These are phyloP conservation scores for Drosophila tani DNA, from an alignment of 1,140 invertebrate genomes.

Conservation along the genomic window DNA sequence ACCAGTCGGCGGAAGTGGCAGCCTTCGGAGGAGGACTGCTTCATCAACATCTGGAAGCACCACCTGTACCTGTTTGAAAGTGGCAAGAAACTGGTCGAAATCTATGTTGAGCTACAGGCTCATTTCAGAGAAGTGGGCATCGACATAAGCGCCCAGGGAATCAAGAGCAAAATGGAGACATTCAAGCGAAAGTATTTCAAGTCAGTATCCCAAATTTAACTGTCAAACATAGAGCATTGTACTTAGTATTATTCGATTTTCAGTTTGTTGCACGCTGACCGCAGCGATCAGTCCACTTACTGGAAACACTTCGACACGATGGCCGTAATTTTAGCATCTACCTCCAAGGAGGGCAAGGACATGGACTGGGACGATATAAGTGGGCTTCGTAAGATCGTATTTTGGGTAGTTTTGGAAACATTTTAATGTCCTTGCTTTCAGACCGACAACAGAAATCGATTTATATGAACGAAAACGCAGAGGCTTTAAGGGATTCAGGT, in stretches of 20 bases:
- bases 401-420: rapidly evolving
- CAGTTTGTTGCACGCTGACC: slow-evolving; percentile 14
- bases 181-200: slow-evolving; percentile 33
- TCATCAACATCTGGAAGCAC: slow-evolving; percentile 27
- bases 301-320: slow-evolving; percentile 28
- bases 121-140: slow-evolving; percentile 18
- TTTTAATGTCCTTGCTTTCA: background rate
- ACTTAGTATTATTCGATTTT: background rate
- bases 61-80: slow-evolving; percentile 19
- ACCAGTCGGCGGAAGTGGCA: slow-evolving; percentile 21
- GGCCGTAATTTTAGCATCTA: background rate
- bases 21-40: slow-evolving; percentile 24
- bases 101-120: slow-evolving; percentile 5
- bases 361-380: slow-evolving; percentile 15
- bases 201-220: slow-evolving; percentile 4
- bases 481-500: background rate
- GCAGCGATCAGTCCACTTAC: background rate
- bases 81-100: slow-evolving; percentile 18
- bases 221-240: background rate
- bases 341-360: slow-evolving; percentile 4
- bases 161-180: slow-evolving; percentile 43
- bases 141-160: slow-evolving; percentile 12
- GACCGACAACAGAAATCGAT: background rate
- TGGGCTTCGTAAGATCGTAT: slow-evolving; percentile 4
- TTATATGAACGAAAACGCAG: slow-evolving; percentile 9